Conservation (phyloP, 2,113 vertebrate species). For the Rhadina sibilatrix region DNA sequence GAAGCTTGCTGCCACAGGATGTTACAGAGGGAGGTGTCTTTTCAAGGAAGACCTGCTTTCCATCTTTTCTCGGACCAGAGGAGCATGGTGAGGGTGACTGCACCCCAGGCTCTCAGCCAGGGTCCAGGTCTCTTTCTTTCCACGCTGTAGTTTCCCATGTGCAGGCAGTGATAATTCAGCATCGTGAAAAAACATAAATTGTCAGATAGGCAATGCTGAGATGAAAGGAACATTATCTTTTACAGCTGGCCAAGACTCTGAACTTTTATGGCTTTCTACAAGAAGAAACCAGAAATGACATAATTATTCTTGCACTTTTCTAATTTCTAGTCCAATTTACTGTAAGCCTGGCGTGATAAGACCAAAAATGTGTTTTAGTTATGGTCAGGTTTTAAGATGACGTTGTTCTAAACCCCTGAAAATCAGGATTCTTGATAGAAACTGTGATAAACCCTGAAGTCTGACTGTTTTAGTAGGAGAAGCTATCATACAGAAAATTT, state of each 20-base stretch:
- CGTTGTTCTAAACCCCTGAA: constrained; percentile 23
- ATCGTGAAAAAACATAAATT: not conserved
- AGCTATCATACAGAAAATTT: not conserved
- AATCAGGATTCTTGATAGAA: constrained; percentile 9
- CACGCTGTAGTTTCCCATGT: not conserved
- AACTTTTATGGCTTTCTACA: constrained; percentile 3
- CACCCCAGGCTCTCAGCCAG: not conserved
- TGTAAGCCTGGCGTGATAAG: not conserved
- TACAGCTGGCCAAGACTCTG: not conserved
- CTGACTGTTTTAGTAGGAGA: not conserved
- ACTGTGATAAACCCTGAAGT: not conserved
- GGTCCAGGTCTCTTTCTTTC: not conserved
- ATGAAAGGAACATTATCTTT: constrained; percentile 17
- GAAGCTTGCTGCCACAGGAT: not conserved
- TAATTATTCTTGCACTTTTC: not conserved
- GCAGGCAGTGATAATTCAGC: not conserved
- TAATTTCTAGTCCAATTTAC: constrained; percentile 41
- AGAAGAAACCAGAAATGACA: not conserved
- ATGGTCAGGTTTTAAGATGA: constrained; percentile 21
- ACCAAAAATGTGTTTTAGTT: constrained; percentile 11
- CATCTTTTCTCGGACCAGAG: not conserved
- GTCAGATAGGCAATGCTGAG: not conserved
- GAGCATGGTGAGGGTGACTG: not conserved
- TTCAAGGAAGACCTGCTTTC: not conserved
- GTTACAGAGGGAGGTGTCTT: not conserved